Conservation (phyloP, 1,140 invertebrate species). For the Penaeus indicus region DNA sequence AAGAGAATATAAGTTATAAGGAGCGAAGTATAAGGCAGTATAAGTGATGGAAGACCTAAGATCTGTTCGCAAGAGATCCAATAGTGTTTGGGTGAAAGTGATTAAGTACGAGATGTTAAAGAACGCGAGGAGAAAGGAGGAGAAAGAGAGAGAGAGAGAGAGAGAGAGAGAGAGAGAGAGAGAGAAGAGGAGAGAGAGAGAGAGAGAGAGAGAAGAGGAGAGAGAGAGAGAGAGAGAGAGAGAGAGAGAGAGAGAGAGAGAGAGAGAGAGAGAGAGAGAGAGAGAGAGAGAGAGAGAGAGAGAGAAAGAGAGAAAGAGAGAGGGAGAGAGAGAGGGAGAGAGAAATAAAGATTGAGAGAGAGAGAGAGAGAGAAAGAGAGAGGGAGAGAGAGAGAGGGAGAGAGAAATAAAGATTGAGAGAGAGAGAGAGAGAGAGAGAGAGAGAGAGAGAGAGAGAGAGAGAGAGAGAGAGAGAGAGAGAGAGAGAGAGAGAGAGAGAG, state of each 20-base stretch:
- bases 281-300: neutral
- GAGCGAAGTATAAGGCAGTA: no score
- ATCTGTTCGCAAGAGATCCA: no score
- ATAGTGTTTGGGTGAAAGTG: no score
- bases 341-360: no score
- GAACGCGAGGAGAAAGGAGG: no score
- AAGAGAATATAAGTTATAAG: no score
- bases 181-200: neutral
- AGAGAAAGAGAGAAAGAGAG: neutral
- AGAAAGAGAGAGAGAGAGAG: no score
- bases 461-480: neutral
- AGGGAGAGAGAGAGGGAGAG: neutral
- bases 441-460: slow-evolving; percentile 37
- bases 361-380: no score
- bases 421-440: slow-evolving; percentile 40
- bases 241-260: neutral
- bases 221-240: neutral
- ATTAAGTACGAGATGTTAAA: no score
- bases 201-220: neutral
- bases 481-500: neutral
- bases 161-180: neutral
- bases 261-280: neutral
- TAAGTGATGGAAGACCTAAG: no score
- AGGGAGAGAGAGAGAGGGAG: no score
- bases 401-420: no score